phyloP scores from a whole-genome alignment of 2,888 invertebrate genomes.

The Acleris cristana region DNA sequence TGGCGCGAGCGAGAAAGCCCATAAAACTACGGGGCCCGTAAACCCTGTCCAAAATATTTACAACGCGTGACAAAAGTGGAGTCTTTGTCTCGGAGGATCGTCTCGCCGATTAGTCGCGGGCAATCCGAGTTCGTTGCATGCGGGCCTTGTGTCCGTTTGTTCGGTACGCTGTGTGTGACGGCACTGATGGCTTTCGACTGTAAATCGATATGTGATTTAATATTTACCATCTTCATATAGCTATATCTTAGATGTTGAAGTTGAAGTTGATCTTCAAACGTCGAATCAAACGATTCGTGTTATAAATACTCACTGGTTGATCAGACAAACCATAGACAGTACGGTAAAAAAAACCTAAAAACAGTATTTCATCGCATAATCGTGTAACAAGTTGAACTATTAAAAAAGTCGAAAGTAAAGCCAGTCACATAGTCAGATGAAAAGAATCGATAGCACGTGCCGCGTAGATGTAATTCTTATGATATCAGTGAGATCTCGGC shows the following conservation, averaged over 20 bases:
- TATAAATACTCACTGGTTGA: neutral
- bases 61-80: slow-evolving; percentile 77
- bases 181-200: slow-evolving; percentile 1
- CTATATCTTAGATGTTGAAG: neutral
- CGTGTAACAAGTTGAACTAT: slow-evolving; percentile 24
- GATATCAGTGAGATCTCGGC: slow-evolving; percentile 37
- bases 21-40: slow-evolving; percentile 76
- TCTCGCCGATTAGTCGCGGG: slow-evolving; percentile 74
- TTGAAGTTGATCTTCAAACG: no score
- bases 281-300: no score
- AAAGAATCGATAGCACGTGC: slow-evolving; percentile 67
- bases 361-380: slow-evolving; percentile 18
- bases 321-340: neutral
- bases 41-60: slow-evolving; percentile 81
- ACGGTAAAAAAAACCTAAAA: slow-evolving; percentile 7
- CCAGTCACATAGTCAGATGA: slow-evolving; percentile 43
- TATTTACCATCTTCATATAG: neutral
- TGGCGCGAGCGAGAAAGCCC: slow-evolving; percentile 74
- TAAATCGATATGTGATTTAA: neutral
- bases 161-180: slow-evolving; percentile 5
- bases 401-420: slow-evolving; percentile 37
- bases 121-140: slow-evolving; percentile 62
- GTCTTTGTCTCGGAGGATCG: slow-evolving; percentile 74
- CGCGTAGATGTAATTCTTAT: slow-evolving; percentile 43
- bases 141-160: slow-evolving; percentile 54